Percentiles rank a stretch among this genome's conserved stretches.
phyloP scores from a whole-genome alignment of 2,113 vertebrate species.

The Ammospiza caudacuta region DNA sequence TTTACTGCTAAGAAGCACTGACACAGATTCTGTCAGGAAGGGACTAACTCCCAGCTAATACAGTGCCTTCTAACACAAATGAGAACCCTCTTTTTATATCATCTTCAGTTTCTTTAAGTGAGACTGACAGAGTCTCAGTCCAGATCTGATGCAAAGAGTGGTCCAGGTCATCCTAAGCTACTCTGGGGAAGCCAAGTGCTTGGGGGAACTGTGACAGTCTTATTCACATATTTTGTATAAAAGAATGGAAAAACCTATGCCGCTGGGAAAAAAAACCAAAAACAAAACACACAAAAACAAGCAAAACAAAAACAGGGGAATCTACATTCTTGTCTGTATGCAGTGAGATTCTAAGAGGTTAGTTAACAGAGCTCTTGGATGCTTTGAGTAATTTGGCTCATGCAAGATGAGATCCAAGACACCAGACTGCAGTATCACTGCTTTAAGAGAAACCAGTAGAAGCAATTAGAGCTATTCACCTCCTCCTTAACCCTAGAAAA shows the following conservation, averaged over 20 bases:
- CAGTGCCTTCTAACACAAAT: neutral
- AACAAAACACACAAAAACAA: too few species aligned
- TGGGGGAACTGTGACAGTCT: neutral
- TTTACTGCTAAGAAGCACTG: neutral
- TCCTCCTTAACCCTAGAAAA: neutral
- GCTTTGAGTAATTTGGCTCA: neutral
- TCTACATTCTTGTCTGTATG: neutral
- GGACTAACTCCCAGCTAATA: neutral
- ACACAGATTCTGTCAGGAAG: neutral
- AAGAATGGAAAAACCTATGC: neutral
- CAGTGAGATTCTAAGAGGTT: neutral
- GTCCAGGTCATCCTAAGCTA: neutral
- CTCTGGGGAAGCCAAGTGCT: neutral
- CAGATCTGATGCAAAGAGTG: neutral
- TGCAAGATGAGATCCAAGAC: neutral
- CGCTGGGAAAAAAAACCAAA: neutral
- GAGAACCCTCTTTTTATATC: neutral
- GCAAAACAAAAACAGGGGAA: neutral
- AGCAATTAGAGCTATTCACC: neutral
- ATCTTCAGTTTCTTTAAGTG: neutral
- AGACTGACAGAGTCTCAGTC: neutral
- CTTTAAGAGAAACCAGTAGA: neutral
- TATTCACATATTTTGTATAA: neutral
- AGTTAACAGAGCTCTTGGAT: neutral
- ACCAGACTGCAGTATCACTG: neutral